These are phyloP conservation scores for Pentalonia nigronervosa DNA, from an alignment of 1,140 invertebrate genomes.

Conservation along the genomic window DNA sequence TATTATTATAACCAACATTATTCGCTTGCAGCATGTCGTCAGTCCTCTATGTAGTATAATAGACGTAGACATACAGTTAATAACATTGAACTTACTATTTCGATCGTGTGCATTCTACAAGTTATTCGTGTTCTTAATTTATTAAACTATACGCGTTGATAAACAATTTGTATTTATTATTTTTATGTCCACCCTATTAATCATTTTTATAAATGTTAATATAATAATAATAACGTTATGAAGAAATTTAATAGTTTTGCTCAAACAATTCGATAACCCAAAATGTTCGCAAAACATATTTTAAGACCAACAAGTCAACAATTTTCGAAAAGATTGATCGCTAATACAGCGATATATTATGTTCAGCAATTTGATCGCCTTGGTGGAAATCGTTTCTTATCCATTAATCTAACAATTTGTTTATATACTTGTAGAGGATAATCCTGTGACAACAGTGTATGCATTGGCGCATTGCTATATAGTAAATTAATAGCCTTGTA, in stretches of 20 bases:
- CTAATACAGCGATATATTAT: not conserved
- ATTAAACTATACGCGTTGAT: not conserved
- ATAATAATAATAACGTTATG: not conserved
- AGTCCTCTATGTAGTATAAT: not conserved
- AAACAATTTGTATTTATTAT: not conserved
- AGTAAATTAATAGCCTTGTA: not conserved
- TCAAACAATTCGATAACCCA: not conserved
- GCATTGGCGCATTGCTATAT: not conserved
- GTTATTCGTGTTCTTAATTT: not conserved
- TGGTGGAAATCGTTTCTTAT: not conserved
- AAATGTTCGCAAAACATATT: not conserved
- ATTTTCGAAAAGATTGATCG: not conserved
- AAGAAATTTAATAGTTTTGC: not conserved
- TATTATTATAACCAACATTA: not conserved
- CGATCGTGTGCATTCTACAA: not conserved
- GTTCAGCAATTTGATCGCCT: not conserved
- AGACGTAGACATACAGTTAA: not conserved
- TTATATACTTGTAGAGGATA: not conserved
- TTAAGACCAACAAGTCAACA: not conserved
- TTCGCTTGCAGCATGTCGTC: not conserved
- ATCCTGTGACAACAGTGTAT: not conserved
- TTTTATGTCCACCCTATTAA: not conserved
- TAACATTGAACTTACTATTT: not conserved
- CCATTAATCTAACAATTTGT: not conserved
- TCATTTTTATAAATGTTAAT: not conserved